Conservation (phyloP, 2,797 vertebrate genomes). For the Eospalax fontanierii region DNA sequence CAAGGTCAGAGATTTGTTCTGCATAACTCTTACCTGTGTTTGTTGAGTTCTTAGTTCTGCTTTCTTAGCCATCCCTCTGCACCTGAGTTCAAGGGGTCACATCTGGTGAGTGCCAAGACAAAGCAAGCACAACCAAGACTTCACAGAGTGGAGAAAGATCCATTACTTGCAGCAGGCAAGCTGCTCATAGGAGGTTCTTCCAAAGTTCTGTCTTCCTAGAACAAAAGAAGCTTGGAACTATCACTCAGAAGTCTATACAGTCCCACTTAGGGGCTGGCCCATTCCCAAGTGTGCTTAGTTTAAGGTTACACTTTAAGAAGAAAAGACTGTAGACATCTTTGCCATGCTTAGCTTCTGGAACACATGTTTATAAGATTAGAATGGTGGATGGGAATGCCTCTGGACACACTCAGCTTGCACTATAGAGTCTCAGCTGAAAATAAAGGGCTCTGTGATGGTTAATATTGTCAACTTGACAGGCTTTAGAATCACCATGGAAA, state of each 20-base stretch:
- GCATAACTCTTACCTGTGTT: not conserved
- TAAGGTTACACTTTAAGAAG: not conserved
- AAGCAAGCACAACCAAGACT: not conserved
- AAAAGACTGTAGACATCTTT: not conserved
- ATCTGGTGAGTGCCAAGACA: not conserved
- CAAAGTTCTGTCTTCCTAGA: not conserved
- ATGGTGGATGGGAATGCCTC: not conserved
- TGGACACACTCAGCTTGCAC: not conserved
- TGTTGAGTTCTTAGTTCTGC: not conserved
- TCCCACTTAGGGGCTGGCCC: fast-evolving
- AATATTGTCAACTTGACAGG: no score
- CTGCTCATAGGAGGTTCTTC: not conserved
- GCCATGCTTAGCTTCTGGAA: not conserved
- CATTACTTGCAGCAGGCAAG: not conserved
- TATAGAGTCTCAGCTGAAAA: not conserved
- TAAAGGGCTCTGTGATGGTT: not conserved
- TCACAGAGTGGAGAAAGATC: not conserved
- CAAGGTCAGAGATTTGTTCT: not conserved
- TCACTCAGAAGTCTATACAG: not conserved
- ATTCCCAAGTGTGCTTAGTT: not conserved
- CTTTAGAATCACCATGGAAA: no score
- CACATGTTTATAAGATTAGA: not conserved
- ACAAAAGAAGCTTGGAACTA: not conserved
- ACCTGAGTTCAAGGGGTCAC: not conserved
- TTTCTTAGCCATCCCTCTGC: not conserved